phyloP scores from a whole-genome alignment of 2,113 vertebrate species.

The Chamaetylas fuelleborni region DNA sequence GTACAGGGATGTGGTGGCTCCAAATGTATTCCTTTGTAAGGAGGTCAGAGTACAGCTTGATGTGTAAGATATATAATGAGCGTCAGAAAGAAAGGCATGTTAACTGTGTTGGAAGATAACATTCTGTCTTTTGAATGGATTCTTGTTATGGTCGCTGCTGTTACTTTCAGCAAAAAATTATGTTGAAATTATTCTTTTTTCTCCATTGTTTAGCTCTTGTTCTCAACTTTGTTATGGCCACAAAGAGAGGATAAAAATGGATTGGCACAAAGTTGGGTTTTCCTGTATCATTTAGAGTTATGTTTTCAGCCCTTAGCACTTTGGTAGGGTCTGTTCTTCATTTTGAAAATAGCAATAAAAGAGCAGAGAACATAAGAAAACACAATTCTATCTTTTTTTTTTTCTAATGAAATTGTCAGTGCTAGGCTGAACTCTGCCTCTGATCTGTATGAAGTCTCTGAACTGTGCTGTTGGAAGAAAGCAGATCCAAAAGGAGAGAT shows the following conservation, averaged over 20 bases:
- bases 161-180: background rate
- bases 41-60: background rate
- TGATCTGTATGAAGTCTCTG: slow-evolving; percentile 36
- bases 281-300: slow-evolving; percentile 34
- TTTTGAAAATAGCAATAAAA: slow-evolving; percentile 55
- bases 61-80: background rate
- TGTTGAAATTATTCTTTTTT: slow-evolving; percentile 5
- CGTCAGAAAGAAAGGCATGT: background rate
- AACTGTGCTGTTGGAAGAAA: background rate
- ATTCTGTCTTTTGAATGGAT: slow-evolving; percentile 23
- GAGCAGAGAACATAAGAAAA: slow-evolving; percentile 28
- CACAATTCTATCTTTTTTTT: background rate
- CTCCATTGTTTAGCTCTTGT: slow-evolving; percentile 42
- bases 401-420: slow-evolving; percentile 31
- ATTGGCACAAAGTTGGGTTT: slow-evolving; percentile 22
- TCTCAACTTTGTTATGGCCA: slow-evolving; percentile 49
- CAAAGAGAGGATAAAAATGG: slow-evolving; percentile 54
- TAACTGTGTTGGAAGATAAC: slow-evolving; percentile 48
- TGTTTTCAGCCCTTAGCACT: slow-evolving; percentile 47
- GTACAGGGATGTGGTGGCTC: background rate
- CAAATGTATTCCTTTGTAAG: background rate
- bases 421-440: slow-evolving; percentile 30
- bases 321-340: slow-evolving; percentile 45
- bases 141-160: background rate
- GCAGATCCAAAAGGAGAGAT: background rate